Base-by-base conservation (phyloP, 2,113 vertebrate genomes). In the Otus sunia region DNA sequence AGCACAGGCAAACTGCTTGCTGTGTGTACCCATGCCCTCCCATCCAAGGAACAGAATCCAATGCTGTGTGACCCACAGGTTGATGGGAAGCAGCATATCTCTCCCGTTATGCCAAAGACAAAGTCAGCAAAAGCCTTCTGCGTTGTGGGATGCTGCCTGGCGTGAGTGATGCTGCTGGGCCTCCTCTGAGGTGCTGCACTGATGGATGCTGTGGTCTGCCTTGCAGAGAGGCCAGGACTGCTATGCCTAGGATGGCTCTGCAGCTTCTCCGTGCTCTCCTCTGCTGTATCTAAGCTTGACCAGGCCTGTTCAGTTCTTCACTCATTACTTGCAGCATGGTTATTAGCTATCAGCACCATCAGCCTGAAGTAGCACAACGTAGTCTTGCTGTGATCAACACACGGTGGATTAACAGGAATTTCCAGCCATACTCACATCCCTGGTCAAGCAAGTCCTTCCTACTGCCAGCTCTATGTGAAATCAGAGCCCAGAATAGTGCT, bases 281-380 rank as follows among this genome's bases (percentile, higher is more conserved):
- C 34, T 72, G 25, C 34, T 62, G 15, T 53, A 55, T 34, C 52
- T 49, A 53, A 12, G 39, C 39, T 55, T 55, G n/a, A 55, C 30
- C 21, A 41, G 34, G 12, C 6, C 15, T 10, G 9, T 72, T 66
- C 22, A 29, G 0, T 67, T 62, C 25, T 76, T 47, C 58, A 66
- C 25, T 71, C 25, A 4, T 36, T 30, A n/a, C 6, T 6, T 27
- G 30, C 0, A 0, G 15, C 7, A 19, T 36, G 19, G 25, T 6
- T 72, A 4, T 25, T 45, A 71, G 26, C 18, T 26, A 9, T 23
- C 15, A 32, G 5, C n/a, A 59, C 37, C 37, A 6, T 16, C 53
- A 81, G 11, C 17, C 47, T 41, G 9, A 55, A 47, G 36, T 7
- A 52, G 26, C 52, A 49, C 0, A 0, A 67, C 37, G 8, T 22